Conservation (phyloP, 2,888 invertebrate genomes). For the Diplolepis rosae region DNA sequence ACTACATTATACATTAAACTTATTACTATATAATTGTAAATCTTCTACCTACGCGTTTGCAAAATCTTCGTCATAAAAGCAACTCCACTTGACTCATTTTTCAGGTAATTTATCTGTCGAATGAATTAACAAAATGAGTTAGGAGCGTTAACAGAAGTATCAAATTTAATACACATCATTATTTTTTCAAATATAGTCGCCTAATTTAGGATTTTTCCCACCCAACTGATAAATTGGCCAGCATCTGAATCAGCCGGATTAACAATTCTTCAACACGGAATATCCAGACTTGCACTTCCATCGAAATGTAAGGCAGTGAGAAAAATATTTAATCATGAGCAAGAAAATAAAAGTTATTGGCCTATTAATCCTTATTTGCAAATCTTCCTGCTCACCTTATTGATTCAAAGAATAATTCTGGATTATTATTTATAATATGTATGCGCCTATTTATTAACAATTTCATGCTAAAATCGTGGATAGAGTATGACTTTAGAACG, state of each 20-base stretch:
- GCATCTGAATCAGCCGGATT: constrained; percentile 25
- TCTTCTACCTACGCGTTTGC: background rate
- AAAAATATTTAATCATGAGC: background rate
- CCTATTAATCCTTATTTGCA: background rate
- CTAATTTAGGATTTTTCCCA: background rate
- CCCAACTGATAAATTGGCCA: constrained; percentile 27
- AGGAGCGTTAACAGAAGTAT: background rate
- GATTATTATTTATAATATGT: constrained; percentile 11
- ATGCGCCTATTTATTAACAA: constrained; percentile 15
- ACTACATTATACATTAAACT: background rate
- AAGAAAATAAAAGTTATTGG: background rate
- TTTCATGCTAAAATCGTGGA: constrained; percentile 6
- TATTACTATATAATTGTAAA: background rate
- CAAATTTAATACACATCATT: background rate
- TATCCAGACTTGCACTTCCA: background rate
- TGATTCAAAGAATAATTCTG: background rate
- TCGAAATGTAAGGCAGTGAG: background rate
- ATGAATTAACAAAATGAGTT: background rate
- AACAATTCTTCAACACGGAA: constrained; percentile 8
- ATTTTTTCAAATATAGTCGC: background rate
- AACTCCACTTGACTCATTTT: background rate
- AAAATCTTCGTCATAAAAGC: background rate
- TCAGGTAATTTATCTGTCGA: too few relatives aligned
- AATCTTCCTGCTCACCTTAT: background rate
- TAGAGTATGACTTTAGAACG: background rate